A percentile compares a stretch with the other conserved stretches of the same genome.
Conservation (phyloP, 2,888 invertebrate species). For the Epirrhoe alternata region DNA sequence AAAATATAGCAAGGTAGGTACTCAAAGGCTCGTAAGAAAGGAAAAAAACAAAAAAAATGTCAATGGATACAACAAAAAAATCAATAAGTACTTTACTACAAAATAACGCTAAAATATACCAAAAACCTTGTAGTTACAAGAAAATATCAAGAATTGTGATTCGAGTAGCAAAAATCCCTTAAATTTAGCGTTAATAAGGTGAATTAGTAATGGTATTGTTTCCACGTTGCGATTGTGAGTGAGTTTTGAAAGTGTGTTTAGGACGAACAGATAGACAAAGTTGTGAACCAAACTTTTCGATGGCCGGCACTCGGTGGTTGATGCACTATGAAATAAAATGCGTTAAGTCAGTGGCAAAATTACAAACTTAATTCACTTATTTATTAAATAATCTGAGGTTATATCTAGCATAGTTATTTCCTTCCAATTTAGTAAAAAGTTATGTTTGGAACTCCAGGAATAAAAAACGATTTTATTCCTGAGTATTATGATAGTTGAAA, state of each 20-base stretch:
- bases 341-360: slow-evolving; percentile 29
- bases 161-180: slow-evolving; percentile 16
- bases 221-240: slow-evolving; percentile 61
- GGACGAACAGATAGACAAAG: slow-evolving; percentile 82
- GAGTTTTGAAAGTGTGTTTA: slow-evolving; percentile 79
- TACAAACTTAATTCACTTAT: too few relatives aligned
- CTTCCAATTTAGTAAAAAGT: too few relatives aligned
- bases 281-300: slow-evolving; percentile 68
- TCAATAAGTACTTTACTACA: not conserved
- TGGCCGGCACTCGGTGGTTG: slow-evolving; percentile 64
- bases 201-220: slow-evolving; percentile 79
- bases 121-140: not conserved
- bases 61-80: not conserved
- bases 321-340: slow-evolving; percentile 63
- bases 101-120: not conserved
- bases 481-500: too few relatives aligned
- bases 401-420: too few relatives aligned
- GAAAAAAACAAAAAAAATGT: too few relatives aligned
- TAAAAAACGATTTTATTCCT: too few relatives aligned
- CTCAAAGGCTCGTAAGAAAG: too few relatives aligned
- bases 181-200: slow-evolving; percentile 65
- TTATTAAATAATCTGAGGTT: too few relatives aligned
- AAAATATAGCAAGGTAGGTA: too few relatives aligned
- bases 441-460: too few relatives aligned
- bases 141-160: slow-evolving; percentile 13